Conservation (phyloP, 2,888 invertebrate species). For the Ophraella communa region DNA sequence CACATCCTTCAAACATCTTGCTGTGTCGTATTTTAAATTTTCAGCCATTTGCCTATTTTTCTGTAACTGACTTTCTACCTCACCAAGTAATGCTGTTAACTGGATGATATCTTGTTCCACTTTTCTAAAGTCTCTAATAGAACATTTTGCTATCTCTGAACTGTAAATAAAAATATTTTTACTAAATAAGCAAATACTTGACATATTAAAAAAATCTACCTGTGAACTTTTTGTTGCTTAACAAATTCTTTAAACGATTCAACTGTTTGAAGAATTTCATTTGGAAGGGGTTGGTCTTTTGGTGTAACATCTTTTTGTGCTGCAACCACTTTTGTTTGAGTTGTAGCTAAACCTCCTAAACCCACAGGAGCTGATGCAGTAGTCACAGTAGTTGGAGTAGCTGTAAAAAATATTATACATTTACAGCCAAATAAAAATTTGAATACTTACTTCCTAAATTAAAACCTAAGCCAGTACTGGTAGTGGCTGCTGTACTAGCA, state of each 20-base stretch:
- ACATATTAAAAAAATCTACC: background rate
- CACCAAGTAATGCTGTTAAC: constrained; percentile 66
- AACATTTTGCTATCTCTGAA: constrained; percentile 56
- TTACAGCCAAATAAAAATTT: background rate
- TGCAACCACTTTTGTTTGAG: constrained; percentile 56
- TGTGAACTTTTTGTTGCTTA: constrained; percentile 80
- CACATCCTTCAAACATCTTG: constrained; percentile 72
- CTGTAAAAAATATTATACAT: constrained; percentile 2
- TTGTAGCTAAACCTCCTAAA: constrained; percentile 75
- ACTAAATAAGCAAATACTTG: constrained; percentile 81
- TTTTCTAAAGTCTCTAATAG: constrained; percentile 68
- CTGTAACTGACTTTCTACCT: constrained; percentile 69
- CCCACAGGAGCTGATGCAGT: constrained; percentile 59
- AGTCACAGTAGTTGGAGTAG: constrained; percentile 10
- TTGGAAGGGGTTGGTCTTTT: constrained; percentile 74
- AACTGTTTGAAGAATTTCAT: constrained; percentile 78
- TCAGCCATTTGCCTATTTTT: constrained; percentile 67
- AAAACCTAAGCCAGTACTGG: constrained; percentile 24
- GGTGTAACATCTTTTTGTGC: constrained; percentile 63
- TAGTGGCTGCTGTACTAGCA: constrained; percentile 27
- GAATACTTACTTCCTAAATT: constrained; percentile 26
- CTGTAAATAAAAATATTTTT: constrained; percentile 22
- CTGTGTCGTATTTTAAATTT: constrained; percentile 75
- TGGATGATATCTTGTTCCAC: constrained; percentile 70
- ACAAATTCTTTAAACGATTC: constrained; percentile 84